A percentile compares a stretch with the other conserved stretches of the same genome.
These are phyloP conservation scores for Acanthurus tractus DNA, from an alignment of 2,797 vertebrate species.

Conservation along the genomic window DNA sequence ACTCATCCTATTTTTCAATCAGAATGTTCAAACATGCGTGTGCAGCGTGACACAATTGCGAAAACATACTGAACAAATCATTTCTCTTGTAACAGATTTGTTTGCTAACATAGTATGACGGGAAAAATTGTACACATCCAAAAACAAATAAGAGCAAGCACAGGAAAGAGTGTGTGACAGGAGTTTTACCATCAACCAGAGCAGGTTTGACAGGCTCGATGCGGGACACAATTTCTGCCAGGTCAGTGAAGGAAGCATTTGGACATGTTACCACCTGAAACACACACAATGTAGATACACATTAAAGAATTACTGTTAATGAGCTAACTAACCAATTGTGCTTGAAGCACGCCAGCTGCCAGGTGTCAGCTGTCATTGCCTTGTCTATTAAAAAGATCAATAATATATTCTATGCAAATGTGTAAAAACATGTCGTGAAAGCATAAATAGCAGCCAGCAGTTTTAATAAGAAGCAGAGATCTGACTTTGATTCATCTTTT, in stretches of 20 bases:
- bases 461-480: not conserved
- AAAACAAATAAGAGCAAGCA: slow-evolving; percentile 5
- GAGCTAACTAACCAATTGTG: not conserved
- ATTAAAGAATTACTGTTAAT: not conserved
- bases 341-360: not conserved
- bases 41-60: slow-evolving; percentile 3
- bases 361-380: not conserved
- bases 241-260: slow-evolving; percentile 95
- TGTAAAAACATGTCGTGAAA: not conserved
- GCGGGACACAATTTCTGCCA: slow-evolving; percentile 95
- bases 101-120: slow-evolving; percentile 30
- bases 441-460: not conserved
- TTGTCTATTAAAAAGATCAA: slow-evolving; percentile 13
- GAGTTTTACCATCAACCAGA: slow-evolving; percentile 89
- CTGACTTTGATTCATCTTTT: not conserved
- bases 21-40: not conserved
- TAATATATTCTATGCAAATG: not conserved
- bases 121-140: slow-evolving; percentile 8
- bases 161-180: not conserved
- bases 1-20: not conserved
- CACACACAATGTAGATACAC: not conserved
- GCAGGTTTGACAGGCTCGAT: slow-evolving; percentile 91
- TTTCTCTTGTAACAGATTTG: slow-evolving; percentile 19
- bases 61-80: slow-evolving; percentile 9
- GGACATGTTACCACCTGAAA: slow-evolving; percentile 91